Evolutionary conservation across 2,113 vertebrate genomes (phyloP), one percentile per base, ranked within the genome.

Genomic region (Gallinago media): DNA sequence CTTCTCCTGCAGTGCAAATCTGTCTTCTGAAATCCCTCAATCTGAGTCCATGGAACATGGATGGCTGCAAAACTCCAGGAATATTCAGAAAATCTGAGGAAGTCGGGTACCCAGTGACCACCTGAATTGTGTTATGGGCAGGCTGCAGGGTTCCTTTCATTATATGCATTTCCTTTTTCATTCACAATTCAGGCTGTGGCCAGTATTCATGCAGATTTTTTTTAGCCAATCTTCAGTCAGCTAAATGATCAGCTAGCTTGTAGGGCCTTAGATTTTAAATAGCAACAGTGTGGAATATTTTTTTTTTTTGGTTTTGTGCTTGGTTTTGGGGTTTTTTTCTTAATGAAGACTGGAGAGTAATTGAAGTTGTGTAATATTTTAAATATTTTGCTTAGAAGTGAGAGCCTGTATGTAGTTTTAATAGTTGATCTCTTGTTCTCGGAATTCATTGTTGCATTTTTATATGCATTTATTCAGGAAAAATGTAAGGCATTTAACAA

Each of bases 401-500:
- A 85, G 61, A 56, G 9, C 1, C 0, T 34, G 9, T 15, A 21
- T 42, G 14, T 62, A 55, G n/a, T 15, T 77, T 63, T 34, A 74
- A 66, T 9, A 36, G 9, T 8, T 59, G 34, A 55, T 66, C 65
- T 84, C n/a, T 61, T 77, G 9, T 32, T 72, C 62, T 65, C 2
- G 6, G 29, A 71, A 68, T 52, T 59, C 6, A 31, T 55, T 84
- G 12, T 59, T 80, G 15, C 42, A 27, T 80, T 73, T 89, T 84
- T 36, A 27, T 74, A 85, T 70, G 44, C 6, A 31, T 36, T 83
- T 94, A 56, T 73, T 89, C 10, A 19, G 40, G 11, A 44, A 46
- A 58, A 86, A 47, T 23, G 3, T 14, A 38, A 44, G 15, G 13
- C 0, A 0, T 76, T 90, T 82, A 13, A 34, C 0, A 1, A 63